Base-by-base conservation (phyloP, 2,888 invertebrate genomes). In the Homarus gammarus region DNA sequence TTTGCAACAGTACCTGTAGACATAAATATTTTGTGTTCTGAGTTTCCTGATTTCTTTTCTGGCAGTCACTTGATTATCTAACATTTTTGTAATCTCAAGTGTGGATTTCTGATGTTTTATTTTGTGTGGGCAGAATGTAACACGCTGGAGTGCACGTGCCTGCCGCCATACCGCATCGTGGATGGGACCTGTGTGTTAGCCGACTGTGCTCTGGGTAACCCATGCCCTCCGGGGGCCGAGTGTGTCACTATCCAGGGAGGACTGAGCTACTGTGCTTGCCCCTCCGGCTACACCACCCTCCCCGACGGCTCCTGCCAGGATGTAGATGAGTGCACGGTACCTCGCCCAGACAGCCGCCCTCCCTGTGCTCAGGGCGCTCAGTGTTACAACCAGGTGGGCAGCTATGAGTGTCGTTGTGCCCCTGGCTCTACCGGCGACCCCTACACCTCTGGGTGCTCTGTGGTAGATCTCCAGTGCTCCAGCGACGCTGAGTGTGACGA, bases 241-340 rank as follows among this genome's bases (percentile, higher is more conserved):
- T 98, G 98, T 93, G 97, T 98, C 87, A 96, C 97, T 3, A 98
- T 98, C 92, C 96, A 98, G 22, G 97, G 97, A 40, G 97, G 97
- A 81, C 97, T 97, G 0, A 98, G 98, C 93, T 98, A 98, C 93
- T 98, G 98, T 93, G 98, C 98, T 81, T 98, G 98, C 93, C 98
- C 98, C 8, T 96, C 97, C 93, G 98, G 98, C 27, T 98, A 95
- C 93, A 95, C 96, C 89, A 96, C 97, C 36, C 95, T 95, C 87
- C 93, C 95, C 1, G 97, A 97, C 93, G 97, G 97, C 27, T 95
- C 96, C n/a, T 98, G 98, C 93, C 68, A 92, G 93, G 97, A 98
- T 93, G 96, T 97, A 77, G 96, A 98, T 93, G 98, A 98, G 94
- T 98, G 98, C 93, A 95, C 95, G 73, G 96, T 97, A 93, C 96